A percentile compares a stretch with the other conserved stretches of the same genome.
Evolutionary conservation across 2,113 vertebrate genomes (phyloP).

Genomic region (Ondatra zibethicus): DNA sequence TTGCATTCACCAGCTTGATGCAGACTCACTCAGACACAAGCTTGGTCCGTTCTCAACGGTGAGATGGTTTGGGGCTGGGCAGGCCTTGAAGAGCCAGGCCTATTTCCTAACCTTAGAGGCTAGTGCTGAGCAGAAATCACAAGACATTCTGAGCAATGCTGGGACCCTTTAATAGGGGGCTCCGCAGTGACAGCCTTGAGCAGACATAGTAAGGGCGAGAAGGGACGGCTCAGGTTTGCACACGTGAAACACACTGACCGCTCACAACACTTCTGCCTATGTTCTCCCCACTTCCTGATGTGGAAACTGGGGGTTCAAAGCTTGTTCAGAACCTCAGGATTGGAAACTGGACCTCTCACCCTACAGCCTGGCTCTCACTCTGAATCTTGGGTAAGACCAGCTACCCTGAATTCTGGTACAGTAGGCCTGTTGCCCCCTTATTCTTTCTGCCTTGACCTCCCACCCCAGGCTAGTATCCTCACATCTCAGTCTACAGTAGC

Average conservation of each 20-base stretch:
- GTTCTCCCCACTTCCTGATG: background rate
- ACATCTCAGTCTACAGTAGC: background rate
- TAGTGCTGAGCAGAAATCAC: background rate
- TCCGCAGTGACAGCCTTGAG: background rate
- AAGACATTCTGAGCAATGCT: background rate
- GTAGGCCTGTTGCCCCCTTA: background rate
- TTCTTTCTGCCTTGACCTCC: background rate
- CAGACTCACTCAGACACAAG: background rate
- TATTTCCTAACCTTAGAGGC: background rate
- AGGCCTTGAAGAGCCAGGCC: background rate
- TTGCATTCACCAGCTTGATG: background rate
- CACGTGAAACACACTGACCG: fast-evolving
- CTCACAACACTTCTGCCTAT: background rate
- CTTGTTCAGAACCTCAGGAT: background rate
- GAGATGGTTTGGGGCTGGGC: background rate
- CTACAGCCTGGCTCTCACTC: background rate
- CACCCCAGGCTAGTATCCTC: background rate
- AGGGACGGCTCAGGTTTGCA: fast-evolving
- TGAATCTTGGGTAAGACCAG: background rate
- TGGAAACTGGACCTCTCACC: background rate
- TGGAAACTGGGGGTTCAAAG: background rate
- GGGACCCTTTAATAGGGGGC: no score
- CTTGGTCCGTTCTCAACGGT: background rate
- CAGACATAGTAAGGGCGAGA: background rate
- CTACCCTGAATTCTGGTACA: background rate